These are phyloP conservation scores for Heliconius congener DNA, from an alignment of 1,140 invertebrate genomes.

Conservation along the genomic window DNA sequence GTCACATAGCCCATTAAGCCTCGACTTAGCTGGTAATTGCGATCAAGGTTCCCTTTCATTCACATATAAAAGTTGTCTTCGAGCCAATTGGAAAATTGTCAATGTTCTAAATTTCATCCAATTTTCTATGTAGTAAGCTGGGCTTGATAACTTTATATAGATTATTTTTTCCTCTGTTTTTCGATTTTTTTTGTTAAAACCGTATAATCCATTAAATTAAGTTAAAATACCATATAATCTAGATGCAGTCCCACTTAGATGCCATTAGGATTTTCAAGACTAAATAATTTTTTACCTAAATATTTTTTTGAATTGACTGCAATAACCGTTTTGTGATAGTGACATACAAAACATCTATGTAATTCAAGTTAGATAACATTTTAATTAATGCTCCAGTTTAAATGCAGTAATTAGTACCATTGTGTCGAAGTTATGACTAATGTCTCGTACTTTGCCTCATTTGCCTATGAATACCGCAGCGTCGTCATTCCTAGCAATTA, in stretches of 20 bases:
- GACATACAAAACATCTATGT: not conserved
- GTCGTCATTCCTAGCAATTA: conserved; percentile 16
- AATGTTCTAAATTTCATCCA: not conserved
- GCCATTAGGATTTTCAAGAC: too few species aligned
- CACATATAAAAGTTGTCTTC: not conserved
- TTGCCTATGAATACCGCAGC: conserved; percentile 18
- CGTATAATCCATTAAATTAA: too few species aligned
- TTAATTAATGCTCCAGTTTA: conserved; percentile 3
- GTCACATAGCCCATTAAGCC: conserved; percentile 21
- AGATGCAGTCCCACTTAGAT: too few species aligned
- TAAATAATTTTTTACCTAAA: too few species aligned
- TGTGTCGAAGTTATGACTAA: conserved; percentile 22
- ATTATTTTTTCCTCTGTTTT: not conserved
- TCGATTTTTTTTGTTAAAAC: not conserved
- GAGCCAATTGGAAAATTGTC: conserved; percentile 5
- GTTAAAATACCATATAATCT: too few species aligned
- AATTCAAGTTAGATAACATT: not conserved
- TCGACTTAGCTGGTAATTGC: conserved; percentile 20
- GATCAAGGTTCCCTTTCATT: conserved; percentile 28
- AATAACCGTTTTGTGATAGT: not conserved
- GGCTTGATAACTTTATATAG: not conserved
- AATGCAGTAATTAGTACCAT: conserved; percentile 21
- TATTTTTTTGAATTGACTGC: too few species aligned
- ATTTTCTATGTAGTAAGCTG: not conserved
- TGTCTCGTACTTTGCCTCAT: conserved; percentile 20